A percentile compares a stretch with the other conserved stretches of the same genome.
These are phyloP conservation scores for Atherinosoma microstoma DNA, from an alignment of 2,797 vertebrate genomes.

Conservation along the genomic window DNA sequence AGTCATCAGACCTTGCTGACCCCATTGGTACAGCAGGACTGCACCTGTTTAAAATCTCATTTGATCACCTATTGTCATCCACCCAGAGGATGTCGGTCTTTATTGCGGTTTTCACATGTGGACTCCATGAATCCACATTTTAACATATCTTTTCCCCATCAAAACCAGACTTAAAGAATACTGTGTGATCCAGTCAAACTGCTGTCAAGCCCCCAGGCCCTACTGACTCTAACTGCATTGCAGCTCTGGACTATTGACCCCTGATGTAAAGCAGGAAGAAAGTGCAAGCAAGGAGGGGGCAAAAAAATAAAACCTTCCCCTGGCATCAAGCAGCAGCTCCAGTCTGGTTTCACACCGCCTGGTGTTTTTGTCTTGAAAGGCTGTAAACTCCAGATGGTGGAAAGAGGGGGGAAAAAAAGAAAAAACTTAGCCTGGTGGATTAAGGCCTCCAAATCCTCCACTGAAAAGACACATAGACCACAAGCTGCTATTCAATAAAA, in stretches of 20 bases:
- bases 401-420: conserved; percentile 46
- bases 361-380: conserved; percentile 84
- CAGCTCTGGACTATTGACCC: conserved; percentile 66
- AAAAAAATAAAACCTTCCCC: conserved; percentile 29
- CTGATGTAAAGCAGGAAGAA: conserved; percentile 63
- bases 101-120: neutral
- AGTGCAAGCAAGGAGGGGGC: conserved; percentile 30
- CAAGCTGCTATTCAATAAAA: conserved; percentile 79
- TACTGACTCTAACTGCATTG: conserved; percentile 40
- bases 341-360: conserved; percentile 78
- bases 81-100: conserved; percentile 8
- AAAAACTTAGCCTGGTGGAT: conserved; percentile 84
- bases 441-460: conserved; percentile 82
- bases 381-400: conserved; percentile 86
- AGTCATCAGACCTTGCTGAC: conserved; percentile 30
- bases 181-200: conserved; percentile 21
- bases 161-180: neutral
- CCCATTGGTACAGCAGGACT: conserved; percentile 1
- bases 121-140: neutral
- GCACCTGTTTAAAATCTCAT: neutral
- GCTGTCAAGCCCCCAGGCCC: conserved; percentile 17
- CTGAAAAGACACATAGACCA: conserved; percentile 80
- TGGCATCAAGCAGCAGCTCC: conserved; percentile 67
- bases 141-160: conserved; percentile 1
- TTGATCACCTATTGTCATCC: neutral